Evolutionary conservation across 2,888 invertebrate genomes (phyloP).

Genomic region (Pterobdella sp.): DNA sequence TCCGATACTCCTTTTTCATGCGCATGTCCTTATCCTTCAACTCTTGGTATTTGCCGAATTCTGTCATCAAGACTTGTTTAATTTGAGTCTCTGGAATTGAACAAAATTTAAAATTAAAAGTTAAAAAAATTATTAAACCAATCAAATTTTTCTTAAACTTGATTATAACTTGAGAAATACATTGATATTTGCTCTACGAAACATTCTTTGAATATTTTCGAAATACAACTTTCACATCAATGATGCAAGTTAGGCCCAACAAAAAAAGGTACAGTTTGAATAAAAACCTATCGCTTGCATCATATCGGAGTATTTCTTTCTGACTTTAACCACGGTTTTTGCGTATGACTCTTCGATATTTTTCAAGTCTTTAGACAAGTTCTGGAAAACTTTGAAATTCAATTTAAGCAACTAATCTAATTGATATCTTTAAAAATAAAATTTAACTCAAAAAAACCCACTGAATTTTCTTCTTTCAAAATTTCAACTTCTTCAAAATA

Average conservation of each 20-base stretch:
- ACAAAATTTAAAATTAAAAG: neutral
- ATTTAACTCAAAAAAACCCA: slow-evolving; percentile 28
- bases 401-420: neutral
- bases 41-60: slow-evolving; percentile 76
- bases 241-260: neutral
- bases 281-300: slow-evolving; percentile 21
- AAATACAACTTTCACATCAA: no score
- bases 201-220: no score
- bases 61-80: slow-evolving; percentile 71
- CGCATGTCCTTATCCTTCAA: slow-evolving; percentile 50
- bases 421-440: slow-evolving; percentile 2
- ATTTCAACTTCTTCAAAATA: slow-evolving; percentile 75
- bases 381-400: neutral
- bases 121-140: neutral
- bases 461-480: slow-evolving; percentile 58
- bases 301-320: slow-evolving; percentile 20
- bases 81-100: slow-evolving; percentile 48
- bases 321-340: slow-evolving; percentile 13
- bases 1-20: slow-evolving; percentile 25
- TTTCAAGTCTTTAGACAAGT: slow-evolving; percentile 20
- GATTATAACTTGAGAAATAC: neutral
- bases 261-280: neutral
- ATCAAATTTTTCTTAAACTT: neutral
- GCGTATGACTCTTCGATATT: slow-evolving; percentile 16
- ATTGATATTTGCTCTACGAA: neutral